Percentiles rank a stretch among this genome's conserved stretches.
Conservation (phyloP, 2,888 invertebrate species). For the Nomada hirtipes region DNA sequence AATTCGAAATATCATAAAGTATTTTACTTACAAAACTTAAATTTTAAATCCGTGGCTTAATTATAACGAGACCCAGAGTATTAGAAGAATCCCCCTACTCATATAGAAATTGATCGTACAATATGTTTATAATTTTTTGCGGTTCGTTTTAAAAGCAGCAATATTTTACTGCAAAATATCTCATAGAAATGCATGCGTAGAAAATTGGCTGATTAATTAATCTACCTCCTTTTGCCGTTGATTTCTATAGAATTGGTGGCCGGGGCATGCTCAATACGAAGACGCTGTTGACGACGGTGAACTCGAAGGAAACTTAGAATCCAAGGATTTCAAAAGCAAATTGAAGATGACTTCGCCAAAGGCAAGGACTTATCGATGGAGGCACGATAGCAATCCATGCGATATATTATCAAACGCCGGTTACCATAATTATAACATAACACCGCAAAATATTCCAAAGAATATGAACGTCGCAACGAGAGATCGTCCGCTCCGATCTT, state of each 20-base stretch:
- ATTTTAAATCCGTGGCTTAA: too few species aligned
- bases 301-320: background rate
- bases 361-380: background rate
- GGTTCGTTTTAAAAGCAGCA: too few species aligned
- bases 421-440: background rate
- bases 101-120: too few species aligned
- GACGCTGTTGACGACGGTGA: background rate
- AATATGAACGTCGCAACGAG: background rate
- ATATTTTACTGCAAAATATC: too few species aligned
- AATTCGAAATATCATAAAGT: background rate
- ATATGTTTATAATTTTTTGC: background rate
- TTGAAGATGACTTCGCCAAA: background rate
- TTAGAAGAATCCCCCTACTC: too few species aligned
- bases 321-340: background rate
- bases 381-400: background rate
- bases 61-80: too few species aligned
- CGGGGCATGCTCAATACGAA: background rate
- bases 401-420: background rate
- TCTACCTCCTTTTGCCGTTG: background rate
- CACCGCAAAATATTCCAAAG: background rate
- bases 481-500: background rate
- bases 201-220: background rate
- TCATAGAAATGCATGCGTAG: too few species aligned
- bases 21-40: background rate
- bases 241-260: slow-evolving; percentile 6